phyloP scores from a whole-genome alignment of 2,888 invertebrate genomes.

The Operophtera brumata region DNA sequence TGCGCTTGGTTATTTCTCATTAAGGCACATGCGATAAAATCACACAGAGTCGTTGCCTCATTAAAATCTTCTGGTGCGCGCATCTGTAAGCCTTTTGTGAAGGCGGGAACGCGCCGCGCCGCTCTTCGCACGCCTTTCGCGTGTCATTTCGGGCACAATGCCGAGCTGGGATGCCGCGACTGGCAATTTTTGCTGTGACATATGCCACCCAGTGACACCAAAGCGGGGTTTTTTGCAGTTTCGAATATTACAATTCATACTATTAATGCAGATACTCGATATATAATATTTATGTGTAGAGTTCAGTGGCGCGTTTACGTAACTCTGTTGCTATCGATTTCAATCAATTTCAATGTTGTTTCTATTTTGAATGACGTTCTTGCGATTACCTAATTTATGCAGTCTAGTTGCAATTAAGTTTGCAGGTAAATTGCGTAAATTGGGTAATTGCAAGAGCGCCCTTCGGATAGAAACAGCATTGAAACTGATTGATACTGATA shows the following conservation, averaged over 20 bases:
- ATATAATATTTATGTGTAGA: neutral
- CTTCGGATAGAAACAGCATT: no score
- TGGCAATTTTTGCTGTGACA: constrained; percentile 68
- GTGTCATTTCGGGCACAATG: constrained; percentile 79
- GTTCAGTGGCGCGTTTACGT: no score
- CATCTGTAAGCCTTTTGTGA: constrained; percentile 80
- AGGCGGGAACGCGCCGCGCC: constrained; percentile 67
- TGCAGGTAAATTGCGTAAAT: no score
- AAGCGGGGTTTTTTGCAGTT: constrained; percentile 60
- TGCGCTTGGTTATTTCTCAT: constrained; percentile 80
- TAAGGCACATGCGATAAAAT: constrained; percentile 78
- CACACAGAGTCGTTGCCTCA: constrained; percentile 80
- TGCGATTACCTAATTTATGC: no score
- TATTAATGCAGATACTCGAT: neutral
- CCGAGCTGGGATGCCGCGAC: constrained; percentile 55
- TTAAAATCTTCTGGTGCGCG: constrained; percentile 81
- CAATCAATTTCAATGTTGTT: no score
- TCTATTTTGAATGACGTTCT: no score
- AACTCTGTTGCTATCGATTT: no score
- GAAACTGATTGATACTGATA: no score
- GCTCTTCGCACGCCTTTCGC: constrained; percentile 75
- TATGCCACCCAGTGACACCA: constrained; percentile 38
- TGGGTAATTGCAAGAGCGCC: no score
- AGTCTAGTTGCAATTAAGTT: no score
- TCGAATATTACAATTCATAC: neutral